phyloP scores from a whole-genome alignment of 2,113 vertebrate species.

The Clarias gariepinus region DNA sequence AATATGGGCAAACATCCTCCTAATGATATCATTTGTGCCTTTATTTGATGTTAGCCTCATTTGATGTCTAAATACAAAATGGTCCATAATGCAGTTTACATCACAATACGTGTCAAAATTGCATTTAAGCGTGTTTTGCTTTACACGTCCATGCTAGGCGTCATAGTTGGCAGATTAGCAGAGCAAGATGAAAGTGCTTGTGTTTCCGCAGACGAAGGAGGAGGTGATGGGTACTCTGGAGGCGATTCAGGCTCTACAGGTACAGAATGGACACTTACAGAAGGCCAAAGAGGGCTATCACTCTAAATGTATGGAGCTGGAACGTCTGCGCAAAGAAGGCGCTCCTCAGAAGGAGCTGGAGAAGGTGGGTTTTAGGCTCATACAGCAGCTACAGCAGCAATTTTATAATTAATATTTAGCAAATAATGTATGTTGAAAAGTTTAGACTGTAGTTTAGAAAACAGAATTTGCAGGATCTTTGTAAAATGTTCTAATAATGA shows the following conservation, averaged over 20 bases:
- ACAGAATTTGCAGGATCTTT: no score
- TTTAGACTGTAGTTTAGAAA: not conserved
- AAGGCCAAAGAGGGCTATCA: conserved; percentile 89
- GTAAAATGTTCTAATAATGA: not conserved
- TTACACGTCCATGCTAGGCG: not conserved
- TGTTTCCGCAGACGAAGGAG: conserved; percentile 83
- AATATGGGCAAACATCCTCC: no score
- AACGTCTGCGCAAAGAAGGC: conserved; percentile 84
- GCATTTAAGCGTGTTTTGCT: not conserved
- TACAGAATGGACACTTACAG: conserved; percentile 84
- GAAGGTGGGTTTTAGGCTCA: conserved; percentile 75
- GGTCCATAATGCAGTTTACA: no score
- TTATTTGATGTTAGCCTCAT: no score
- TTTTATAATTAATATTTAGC: not conserved
- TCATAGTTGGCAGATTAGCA: not conserved
- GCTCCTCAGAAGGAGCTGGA: conserved; percentile 89
- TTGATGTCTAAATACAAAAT: no score
- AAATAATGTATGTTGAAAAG: not conserved
- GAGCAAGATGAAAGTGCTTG: not conserved
- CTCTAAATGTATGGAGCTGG: conserved; percentile 83
- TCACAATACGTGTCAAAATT: no score
- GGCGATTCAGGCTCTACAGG: conserved; percentile 84
- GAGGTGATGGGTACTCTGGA: conserved; percentile 87
- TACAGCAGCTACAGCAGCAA: no score
- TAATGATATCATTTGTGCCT: no score